Evolutionary conservation across 2,113 vertebrate species (phyloP).

Genomic region (Halichoerus grypus): DNA sequence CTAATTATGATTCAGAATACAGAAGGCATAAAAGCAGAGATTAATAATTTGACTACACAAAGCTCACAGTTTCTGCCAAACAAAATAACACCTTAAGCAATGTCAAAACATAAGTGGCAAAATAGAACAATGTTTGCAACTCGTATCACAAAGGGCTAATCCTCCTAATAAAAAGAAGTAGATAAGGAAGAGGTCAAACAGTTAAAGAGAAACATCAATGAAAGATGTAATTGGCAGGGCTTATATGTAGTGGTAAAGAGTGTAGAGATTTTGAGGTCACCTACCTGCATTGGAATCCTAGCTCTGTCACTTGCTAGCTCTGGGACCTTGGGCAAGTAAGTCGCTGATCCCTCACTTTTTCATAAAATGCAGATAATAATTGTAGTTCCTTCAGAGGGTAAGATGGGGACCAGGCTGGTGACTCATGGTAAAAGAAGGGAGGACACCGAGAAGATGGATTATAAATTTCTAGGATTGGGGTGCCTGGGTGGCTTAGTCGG

Average conservation of each 20-base stretch:
- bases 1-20: not conserved
- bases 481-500: not conserved
- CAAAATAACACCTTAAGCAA: not conserved
- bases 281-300: not conserved
- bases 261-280: not conserved
- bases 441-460: not conserved
- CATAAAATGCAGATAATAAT: slow-evolving; percentile 10
- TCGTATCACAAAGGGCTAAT: not conserved
- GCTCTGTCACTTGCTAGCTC: not conserved
- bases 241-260: not conserved
- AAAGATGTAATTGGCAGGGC: not conserved
- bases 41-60: not conserved
- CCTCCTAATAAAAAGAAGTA: not conserved
- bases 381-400: not conserved
- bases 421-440: not conserved
- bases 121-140: not conserved
- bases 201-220: not conserved
- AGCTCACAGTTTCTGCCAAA: not conserved
- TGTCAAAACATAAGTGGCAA: not conserved
- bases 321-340: slow-evolving; percentile 7
- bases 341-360: not conserved
- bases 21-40: not conserved
- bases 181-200: not conserved
- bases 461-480: not conserved
- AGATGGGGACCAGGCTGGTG: not conserved